Evolutionary conservation across 2,113 vertebrate species (phyloP).

Genomic region (Crotalus helleri): DNA sequence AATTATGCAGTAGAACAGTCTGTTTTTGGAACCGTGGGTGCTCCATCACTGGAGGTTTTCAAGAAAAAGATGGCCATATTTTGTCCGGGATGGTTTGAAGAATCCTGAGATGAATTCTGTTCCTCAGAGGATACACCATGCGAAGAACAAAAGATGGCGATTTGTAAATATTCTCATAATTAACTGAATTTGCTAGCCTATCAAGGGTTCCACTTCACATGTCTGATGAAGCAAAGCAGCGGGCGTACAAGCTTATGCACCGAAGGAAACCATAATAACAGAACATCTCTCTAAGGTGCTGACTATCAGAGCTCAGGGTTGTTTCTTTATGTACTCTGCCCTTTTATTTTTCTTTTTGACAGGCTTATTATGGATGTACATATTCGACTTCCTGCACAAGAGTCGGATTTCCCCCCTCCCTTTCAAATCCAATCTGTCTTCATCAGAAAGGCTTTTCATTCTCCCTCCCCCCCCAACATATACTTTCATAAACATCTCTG

Average conservation of each 20-base stretch:
- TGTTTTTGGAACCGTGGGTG: neutral
- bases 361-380: constrained; percentile 1
- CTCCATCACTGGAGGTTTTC: neutral
- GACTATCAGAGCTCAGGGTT: neutral
- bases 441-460: neutral
- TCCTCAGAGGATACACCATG: neutral
- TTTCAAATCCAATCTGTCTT: constrained; percentile 10
- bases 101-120: neutral
- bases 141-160: neutral
- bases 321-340: neutral
- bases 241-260: neutral
- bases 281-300: neutral
- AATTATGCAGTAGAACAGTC: neutral
- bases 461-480: neutral
- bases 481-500: constrained; percentile 8
- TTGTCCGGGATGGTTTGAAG: neutral
- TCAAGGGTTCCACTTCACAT: neutral
- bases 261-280: neutral
- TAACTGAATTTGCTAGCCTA: neutral
- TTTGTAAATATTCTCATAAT: neutral
- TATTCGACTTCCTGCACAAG: neutral
- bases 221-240: neutral
- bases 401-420: neutral
- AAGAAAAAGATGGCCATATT: neutral
- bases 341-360: neutral